A percentile compares a stretch with the other conserved stretches of the same genome.
These are phyloP conservation scores for Aptenodytes patagonicus DNA, from an alignment of 2,113 vertebrate species.

Conservation along the genomic window DNA sequence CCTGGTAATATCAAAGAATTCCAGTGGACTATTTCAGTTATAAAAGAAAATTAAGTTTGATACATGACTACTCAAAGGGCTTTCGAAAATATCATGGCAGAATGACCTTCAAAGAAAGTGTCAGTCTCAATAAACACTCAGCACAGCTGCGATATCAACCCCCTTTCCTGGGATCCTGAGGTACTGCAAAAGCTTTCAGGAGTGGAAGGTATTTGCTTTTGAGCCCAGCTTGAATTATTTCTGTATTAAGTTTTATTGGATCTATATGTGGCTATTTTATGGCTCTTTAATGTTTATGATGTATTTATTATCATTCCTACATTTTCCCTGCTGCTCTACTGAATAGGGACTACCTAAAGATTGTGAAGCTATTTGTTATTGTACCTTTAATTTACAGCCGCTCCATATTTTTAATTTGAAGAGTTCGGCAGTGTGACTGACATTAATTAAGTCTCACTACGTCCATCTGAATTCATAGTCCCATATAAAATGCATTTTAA, in stretches of 20 bases:
- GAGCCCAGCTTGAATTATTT: constrained; percentile 45
- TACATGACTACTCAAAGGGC: not conserved
- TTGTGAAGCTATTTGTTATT: not conserved
- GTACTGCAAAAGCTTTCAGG: not conserved
- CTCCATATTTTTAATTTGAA: not conserved
- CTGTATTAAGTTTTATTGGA: constrained; percentile 43
- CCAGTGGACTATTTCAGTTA: constrained; percentile 4
- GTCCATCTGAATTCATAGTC: not conserved
- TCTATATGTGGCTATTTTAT: constrained; percentile 50
- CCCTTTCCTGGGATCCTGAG: not conserved
- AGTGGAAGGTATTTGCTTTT: constrained; percentile 1
- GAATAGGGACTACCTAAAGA: not conserved
- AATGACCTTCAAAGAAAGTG: not conserved
- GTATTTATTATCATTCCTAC: constrained; percentile 54
- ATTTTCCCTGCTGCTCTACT: not conserved
- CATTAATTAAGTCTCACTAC: not conserved
- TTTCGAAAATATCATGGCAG: not conserved
- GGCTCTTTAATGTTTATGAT: constrained; percentile 52
- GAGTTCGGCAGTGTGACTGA: not conserved
- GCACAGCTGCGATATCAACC: not conserved
- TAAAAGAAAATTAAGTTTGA: constrained; percentile 41
- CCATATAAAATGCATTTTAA: not conserved
- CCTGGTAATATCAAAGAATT: constrained; percentile 45
- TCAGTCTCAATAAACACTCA: not conserved
- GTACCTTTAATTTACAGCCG: not conserved